phyloP scores from a whole-genome alignment of 2,888 invertebrate genomes.

The Nemapogon koenigi region DNA sequence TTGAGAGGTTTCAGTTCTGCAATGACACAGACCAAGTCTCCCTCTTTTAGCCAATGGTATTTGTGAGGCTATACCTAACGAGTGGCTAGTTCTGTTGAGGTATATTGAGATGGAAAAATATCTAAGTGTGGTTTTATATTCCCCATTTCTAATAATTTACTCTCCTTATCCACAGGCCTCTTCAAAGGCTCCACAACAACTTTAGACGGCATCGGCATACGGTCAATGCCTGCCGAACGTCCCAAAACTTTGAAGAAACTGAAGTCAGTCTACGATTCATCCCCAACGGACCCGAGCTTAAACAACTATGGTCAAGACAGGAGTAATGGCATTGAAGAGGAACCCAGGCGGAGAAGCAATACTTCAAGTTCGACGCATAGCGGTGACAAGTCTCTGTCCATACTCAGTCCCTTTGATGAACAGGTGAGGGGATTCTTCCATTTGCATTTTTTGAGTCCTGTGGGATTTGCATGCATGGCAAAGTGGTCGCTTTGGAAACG shows the following conservation, averaged over 20 bases:
- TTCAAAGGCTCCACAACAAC: constrained; percentile 83
- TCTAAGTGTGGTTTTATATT: too few species aligned
- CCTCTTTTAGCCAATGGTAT: too few species aligned
- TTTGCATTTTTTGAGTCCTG: too few species aligned
- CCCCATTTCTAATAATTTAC: too few species aligned
- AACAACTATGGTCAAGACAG: constrained; percentile 36
- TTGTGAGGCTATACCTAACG: too few species aligned
- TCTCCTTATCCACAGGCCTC: constrained; percentile 67
- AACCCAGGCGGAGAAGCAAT: constrained; percentile 50
- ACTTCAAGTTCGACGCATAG: constrained; percentile 50
- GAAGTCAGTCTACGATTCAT: constrained; percentile 74
- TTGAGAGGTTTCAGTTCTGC: too few species aligned
- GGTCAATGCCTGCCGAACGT: constrained; percentile 70
- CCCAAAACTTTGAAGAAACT: constrained; percentile 78
- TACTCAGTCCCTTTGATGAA: constrained; percentile 90
- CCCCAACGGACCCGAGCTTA: constrained; percentile 39
- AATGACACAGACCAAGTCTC: too few species aligned
- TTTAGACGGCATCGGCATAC: constrained; percentile 66
- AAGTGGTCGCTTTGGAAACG: too few species aligned
- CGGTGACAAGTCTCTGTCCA: constrained; percentile 54
- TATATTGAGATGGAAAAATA: too few species aligned
- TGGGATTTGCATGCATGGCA: too few species aligned
- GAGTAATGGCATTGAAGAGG: constrained; percentile 57
- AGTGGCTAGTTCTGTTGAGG: too few species aligned
- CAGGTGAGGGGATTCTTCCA: constrained; percentile 40